Conservation (phyloP, 2,888 invertebrate genomes). For the Campopleginae sp. region DNA sequence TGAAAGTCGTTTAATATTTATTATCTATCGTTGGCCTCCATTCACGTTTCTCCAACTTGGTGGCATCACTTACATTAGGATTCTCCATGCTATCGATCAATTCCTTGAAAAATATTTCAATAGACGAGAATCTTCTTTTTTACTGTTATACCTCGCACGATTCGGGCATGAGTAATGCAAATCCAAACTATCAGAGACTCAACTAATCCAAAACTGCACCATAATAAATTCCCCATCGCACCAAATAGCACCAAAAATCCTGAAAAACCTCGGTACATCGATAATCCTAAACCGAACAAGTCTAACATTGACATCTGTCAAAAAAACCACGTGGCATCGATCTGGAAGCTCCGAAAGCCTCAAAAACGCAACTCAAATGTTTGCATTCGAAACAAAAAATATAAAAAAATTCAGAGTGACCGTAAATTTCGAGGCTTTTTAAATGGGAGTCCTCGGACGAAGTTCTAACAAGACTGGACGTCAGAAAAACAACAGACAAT, state of each 20-base stretch:
- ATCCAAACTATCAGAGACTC: neutral
- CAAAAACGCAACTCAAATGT: neutral
- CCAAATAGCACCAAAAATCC: too few relatives aligned
- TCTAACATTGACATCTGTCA: neutral
- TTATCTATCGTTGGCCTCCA: conserved; percentile 75
- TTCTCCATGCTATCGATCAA: conserved; percentile 74
- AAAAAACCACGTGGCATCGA: neutral
- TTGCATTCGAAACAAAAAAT: neutral
- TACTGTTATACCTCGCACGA: conserved; percentile 31
- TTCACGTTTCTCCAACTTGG: conserved; percentile 69
- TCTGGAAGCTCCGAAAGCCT: neutral
- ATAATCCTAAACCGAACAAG: neutral
- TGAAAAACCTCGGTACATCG: too few relatives aligned
- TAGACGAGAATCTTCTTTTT: conserved; percentile 70
- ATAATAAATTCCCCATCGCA: neutral
- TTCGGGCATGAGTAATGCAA: conserved; percentile 9
- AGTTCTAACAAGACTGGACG: neutral
- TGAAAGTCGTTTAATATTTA: conserved; percentile 83
- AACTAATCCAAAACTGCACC: neutral
- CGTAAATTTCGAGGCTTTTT: neutral
- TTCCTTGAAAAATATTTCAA: conserved; percentile 82
- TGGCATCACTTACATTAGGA: conserved; percentile 73
- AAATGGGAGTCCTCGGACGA: neutral
- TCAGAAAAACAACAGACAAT: neutral
- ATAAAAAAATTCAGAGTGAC: neutral